Conservation (phyloP, 1,140 invertebrate genomes). For the Pseudomyrmex sp. region DNA sequence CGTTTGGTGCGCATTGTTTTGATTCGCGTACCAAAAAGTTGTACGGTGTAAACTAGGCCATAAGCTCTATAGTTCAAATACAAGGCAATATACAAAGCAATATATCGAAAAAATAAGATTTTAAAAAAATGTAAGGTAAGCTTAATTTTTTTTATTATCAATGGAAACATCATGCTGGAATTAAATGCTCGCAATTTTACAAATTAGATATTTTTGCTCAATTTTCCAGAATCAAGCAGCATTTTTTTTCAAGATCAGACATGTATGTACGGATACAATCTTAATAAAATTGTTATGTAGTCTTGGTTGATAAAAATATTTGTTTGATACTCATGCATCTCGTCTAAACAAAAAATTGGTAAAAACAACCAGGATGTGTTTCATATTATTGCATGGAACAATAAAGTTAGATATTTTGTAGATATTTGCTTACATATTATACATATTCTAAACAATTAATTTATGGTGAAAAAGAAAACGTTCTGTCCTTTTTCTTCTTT, state of each 20-base stretch:
- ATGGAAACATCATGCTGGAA: not conserved
- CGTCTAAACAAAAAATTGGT: not conserved
- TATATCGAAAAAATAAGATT: not conserved
- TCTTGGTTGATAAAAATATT: not conserved
- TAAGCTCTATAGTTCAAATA: not conserved
- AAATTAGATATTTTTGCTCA: conserved; percentile 13
- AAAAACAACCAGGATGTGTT: conserved; percentile 13
- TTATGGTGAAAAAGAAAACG: not conserved
- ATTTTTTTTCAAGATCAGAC: conserved; percentile 38
- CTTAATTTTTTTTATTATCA: not conserved
- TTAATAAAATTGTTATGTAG: conserved; percentile 19
- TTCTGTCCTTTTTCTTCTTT: not conserved
- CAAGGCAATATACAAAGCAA: not conserved
- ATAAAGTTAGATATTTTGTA: too few species aligned
- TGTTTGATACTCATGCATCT: not conserved
- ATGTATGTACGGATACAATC: conserved; percentile 7
- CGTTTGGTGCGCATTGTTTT: too few species aligned
- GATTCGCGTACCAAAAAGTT: too few species aligned
- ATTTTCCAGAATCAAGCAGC: conserved; percentile 69
- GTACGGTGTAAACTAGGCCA: too few species aligned
- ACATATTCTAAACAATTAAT: too few species aligned
- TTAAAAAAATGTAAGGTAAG: not conserved
- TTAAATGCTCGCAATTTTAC: conserved; percentile 1
- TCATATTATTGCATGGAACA: not conserved
- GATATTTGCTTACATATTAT: too few species aligned